phyloP scores from a whole-genome alignment of 2,113 vertebrate species.

The Psilopsiagon aurifrons region DNA sequence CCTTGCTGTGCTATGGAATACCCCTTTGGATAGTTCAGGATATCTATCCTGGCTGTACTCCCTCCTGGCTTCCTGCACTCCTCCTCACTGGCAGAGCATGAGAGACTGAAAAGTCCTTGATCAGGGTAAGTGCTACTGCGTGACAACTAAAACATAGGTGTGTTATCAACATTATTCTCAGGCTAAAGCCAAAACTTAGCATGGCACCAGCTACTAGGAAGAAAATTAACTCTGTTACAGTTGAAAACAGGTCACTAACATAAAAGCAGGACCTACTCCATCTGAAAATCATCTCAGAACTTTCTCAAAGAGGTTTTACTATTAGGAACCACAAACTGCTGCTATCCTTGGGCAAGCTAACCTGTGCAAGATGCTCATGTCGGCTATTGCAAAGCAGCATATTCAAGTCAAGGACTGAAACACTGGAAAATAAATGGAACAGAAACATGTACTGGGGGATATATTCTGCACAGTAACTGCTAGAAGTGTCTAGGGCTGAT shows the following conservation, averaged over 20 bases:
- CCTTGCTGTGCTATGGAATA: background rate
- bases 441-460: background rate
- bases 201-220: background rate
- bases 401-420: background rate
- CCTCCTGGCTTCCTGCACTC: background rate
- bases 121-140: background rate
- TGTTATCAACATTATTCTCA: background rate
- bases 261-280: background rate
- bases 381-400: background rate
- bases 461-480: background rate
- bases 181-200: background rate
- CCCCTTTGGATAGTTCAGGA: background rate
- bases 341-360: background rate
- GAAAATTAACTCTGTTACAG: background rate
- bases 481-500: background rate
- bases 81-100: background rate
- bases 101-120: background rate
- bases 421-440: background rate
- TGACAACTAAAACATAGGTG: background rate
- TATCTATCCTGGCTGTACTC: background rate
- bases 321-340: background rate
- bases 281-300: background rate
- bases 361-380: background rate
- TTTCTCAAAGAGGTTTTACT: background rate
- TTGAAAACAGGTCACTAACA: background rate